Base-by-base conservation (phyloP, 2,888 invertebrate genomes). In the Myathropa florea region DNA sequence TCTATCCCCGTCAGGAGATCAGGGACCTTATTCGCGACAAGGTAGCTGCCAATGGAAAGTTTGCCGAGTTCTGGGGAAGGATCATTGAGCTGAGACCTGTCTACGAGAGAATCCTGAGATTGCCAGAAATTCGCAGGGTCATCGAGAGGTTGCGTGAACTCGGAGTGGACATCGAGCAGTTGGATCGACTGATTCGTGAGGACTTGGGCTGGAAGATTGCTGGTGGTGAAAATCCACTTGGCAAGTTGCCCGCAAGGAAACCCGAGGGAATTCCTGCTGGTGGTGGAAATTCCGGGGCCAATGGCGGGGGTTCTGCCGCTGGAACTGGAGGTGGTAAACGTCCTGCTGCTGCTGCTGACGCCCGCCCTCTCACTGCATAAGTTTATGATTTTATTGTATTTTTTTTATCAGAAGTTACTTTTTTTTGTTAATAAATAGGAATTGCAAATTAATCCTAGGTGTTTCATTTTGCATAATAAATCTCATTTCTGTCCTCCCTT, bases 161-260 rank as follows among this genome's bases (percentile, higher is more conserved):
- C 46, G 92, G 91, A n/a, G 89, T 92, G 7, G 89, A 91, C 75
- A 88, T 81, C 3, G 53, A 12, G 2, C 89, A 89, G 59, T 75
- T 92, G 72, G 92, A 92, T 80, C 88, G 75, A 3, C 71, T 90
- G 7, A 90, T 92, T 36, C 91, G 92, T 0, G 89, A 90, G 14
- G 89, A 89, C 0, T 89, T 91, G 21, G 90, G 89, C 23, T 92
- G 92, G 92, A 89, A 33, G 18, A 46, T 46, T 18, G 46, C 46
- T 18, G 46, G 46, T 18, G 18, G 46, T 7, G 18, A 46, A 28
- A 67, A 77, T 26, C 10, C 39, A 12, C 10, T 63, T 12, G 68
- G 18, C 7, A 63, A 36, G 1, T 23, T 63, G 0, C 64, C 64
- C 0, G 55, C 4, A 6, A 61, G 53, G 12, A 28, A 46, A 63